phyloP scores from a whole-genome alignment of 1,140 invertebrate genomes.

The Lucilia sericata region DNA sequence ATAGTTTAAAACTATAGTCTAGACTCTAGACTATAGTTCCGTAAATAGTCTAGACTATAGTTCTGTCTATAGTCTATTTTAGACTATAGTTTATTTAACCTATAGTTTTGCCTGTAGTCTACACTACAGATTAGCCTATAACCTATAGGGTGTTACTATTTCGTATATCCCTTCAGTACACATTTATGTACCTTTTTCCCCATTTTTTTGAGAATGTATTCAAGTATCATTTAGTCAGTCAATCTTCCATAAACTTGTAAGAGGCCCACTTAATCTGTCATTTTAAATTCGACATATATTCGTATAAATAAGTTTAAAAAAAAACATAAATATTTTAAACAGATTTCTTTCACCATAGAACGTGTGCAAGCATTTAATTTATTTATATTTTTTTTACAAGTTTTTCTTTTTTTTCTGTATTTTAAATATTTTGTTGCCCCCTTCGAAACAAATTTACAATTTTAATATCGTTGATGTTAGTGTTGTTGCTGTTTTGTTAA shows the following conservation, averaged over 20 bases:
- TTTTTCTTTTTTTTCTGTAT: not conserved
- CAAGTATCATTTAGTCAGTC: not conserved
- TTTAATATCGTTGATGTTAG: not conserved
- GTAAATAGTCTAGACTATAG: no score
- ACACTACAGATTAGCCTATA: no score
- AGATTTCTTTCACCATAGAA: slow-evolving; percentile 4
- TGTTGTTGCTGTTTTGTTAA: not conserved
- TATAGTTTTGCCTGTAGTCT: no score
- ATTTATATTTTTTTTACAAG: not conserved
- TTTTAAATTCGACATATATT: slow-evolving; percentile 17
- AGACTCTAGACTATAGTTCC: no score
- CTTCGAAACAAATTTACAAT: not conserved
- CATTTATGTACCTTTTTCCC: no score
- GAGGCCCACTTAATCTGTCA: slow-evolving; percentile 9
- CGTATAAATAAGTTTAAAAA: not conserved
- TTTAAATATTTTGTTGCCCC: not conserved
- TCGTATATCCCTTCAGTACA: no score
- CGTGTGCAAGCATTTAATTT: slow-evolving; percentile 15
- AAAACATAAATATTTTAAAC: not conserved
- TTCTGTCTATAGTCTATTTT: no score
- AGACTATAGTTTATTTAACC: no score
- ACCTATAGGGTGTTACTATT: no score
- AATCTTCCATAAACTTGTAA: not conserved
- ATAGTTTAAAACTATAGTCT: no score
- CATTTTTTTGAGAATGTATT: not conserved